Evolutionary conservation across 1,140 invertebrate species (phyloP).

Genomic region (Pseudoatta argentina): DNA sequence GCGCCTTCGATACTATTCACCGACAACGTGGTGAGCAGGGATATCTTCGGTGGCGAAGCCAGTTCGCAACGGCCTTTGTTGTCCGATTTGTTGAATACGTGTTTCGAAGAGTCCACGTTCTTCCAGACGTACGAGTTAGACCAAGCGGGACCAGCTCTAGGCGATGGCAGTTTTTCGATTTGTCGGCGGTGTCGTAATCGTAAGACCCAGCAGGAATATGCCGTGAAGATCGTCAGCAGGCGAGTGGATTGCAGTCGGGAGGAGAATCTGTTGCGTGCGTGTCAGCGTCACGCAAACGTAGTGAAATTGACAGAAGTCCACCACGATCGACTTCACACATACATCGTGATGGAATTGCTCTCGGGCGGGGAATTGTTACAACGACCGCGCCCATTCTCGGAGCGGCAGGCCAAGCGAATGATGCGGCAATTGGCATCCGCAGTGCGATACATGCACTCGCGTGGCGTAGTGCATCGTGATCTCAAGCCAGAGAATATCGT

Average conservation of each 20-base stretch:
- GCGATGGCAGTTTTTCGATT: slow-evolving; percentile 96
- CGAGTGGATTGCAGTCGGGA: slow-evolving; percentile 92
- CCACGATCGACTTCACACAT: slow-evolving; percentile 93
- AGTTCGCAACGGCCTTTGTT: slow-evolving; percentile 64
- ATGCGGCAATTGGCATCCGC: slow-evolving; percentile 93
- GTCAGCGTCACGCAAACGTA: slow-evolving; percentile 95
- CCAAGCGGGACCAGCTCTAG: slow-evolving; percentile 89
- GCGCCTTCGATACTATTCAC: slow-evolving; percentile 96
- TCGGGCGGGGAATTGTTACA: slow-evolving; percentile 95
- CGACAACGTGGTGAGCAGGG: slow-evolving; percentile 93
- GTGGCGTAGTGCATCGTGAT: slow-evolving; percentile 94
- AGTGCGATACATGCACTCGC: slow-evolving; percentile 93
- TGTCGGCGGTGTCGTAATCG: slow-evolving; percentile 94
- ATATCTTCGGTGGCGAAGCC: slow-evolving; percentile 86
- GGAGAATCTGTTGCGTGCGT: slow-evolving; percentile 91
- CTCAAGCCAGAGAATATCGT: slow-evolving; percentile 96
- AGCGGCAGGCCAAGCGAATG: slow-evolving; percentile 90
- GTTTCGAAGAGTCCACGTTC: slow-evolving; percentile 92
- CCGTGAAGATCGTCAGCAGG: slow-evolving; percentile 96
- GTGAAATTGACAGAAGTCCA: slow-evolving; percentile 94
- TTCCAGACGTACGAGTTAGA: slow-evolving; percentile 94
- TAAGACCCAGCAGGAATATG: slow-evolving; percentile 91
- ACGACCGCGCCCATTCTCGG: slow-evolving; percentile 90
- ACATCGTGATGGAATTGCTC: slow-evolving; percentile 95
- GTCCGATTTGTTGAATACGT: slow-evolving; percentile 70